These are phyloP conservation scores for Phasianus colchicus DNA, from an alignment of 2,113 vertebrate species.

Conservation along the genomic window DNA sequence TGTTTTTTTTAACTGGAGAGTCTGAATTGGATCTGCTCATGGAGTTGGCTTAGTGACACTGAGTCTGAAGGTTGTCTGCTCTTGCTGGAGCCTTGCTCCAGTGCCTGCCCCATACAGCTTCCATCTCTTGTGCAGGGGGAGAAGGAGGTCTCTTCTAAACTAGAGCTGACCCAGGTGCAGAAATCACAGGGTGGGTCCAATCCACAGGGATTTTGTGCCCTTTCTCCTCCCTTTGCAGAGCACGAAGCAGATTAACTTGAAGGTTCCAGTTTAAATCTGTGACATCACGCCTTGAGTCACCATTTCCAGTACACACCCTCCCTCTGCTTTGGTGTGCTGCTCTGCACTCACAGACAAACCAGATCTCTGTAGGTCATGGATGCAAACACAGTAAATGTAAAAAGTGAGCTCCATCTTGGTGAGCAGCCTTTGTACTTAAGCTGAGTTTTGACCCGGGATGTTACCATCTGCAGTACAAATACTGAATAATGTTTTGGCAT, in stretches of 20 bases:
- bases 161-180: background rate
- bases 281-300: constrained; percentile 51
- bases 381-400: background rate
- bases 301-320: background rate
- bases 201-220: background rate
- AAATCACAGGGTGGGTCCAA: background rate
- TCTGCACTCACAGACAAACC: background rate
- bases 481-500: constrained; percentile 18
- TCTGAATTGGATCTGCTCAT: background rate
- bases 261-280: constrained; percentile 4
- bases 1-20: background rate
- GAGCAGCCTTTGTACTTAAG: background rate
- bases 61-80: background rate
- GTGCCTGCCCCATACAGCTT: background rate
- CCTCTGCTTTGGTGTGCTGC: background rate
- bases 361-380: constrained; percentile 3
- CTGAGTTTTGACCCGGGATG: background rate
- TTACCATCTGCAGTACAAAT: background rate
- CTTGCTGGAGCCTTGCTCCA: background rate
- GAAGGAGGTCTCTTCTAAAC: background rate
- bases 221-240: constrained; percentile 16
- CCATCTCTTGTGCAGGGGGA: fast-evolving
- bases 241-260: background rate
- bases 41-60: background rate
- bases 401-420: background rate